A percentile compares a stretch with the other conserved stretches of the same genome.
These are phyloP conservation scores for Melanocharis versteri DNA, from an alignment of 2,113 vertebrate species.

Conservation along the genomic window DNA sequence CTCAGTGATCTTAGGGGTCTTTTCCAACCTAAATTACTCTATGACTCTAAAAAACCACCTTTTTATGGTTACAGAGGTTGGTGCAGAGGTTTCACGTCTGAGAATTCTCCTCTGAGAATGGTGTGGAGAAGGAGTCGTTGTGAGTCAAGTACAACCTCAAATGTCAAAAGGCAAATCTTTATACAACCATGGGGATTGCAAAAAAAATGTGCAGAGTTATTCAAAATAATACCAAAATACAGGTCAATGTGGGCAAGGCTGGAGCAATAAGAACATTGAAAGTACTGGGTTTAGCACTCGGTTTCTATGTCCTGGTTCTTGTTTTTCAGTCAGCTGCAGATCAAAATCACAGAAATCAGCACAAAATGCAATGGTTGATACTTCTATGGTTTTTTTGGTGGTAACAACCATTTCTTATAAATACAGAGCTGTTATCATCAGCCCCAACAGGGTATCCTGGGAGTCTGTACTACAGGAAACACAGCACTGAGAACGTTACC, in stretches of 20 bases:
- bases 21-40: background rate
- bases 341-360: background rate
- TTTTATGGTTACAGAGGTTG: background rate
- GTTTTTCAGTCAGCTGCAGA: background rate
- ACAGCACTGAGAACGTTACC: accelerated
- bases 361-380: background rate
- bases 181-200: background rate
- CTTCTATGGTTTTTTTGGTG: background rate
- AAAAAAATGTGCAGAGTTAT: background rate
- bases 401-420: background rate
- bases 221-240: background rate
- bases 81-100: background rate
- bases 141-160: background rate
- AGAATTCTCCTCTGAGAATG: background rate
- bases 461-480: background rate
- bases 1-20: background rate
- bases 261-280: background rate
- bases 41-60: background rate
- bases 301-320: background rate
- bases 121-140: background rate
- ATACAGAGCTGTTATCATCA: background rate
- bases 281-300: background rate
- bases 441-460: background rate
- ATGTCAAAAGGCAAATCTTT: background rate
- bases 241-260: background rate